Base-by-base conservation (phyloP, 2,888 invertebrate species). In the Pseudococcus longispinus region DNA sequence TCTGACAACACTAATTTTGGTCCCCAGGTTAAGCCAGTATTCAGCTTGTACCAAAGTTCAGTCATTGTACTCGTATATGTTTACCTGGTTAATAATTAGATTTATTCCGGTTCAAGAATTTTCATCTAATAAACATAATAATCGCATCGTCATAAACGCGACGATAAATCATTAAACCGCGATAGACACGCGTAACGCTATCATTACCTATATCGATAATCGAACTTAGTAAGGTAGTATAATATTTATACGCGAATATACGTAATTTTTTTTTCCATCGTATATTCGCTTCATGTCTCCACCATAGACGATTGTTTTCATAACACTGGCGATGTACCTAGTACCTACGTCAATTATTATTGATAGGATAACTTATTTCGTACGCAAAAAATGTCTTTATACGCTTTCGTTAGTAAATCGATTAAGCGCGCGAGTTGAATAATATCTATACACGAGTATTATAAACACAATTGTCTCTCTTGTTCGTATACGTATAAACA, bases 241-340 rank as follows among this genome's bases (percentile, higher is more conserved):
- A 26, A 26, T 65, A 65, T 65, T 65, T 70, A 70, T 37, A 37
- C 37, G 37, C 29, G 70, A 70, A 70, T 60, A 13, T 60, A 60
- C 60, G 60, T 60, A 70, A 70, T 70, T 29, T 29, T 29, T 23
- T 32, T 6, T 18, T 5, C 8, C 26, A 18, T 32, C 13, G 6
- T 29, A 11, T 11, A 29, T 70, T 65, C 23, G 32, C 60, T 60
- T 60, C 60, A 3, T 60, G 23, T 60, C 60, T 23, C 23, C 60
- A 60, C 23, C 60, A 60, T 11, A 60, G 70, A 29, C 70, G 70
- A 70, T 70, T 70, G 70, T 70, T 70, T 70, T 70, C 70, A 70
- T 70, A 70, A 70, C 70, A 70, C 29, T 18, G 29, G 0, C 29
- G 29, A 18, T 13, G 18, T 70, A 15, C 6, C n/a, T n/a, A n/a